These are phyloP conservation scores for Mormyrus hasselquistii DNA, from an alignment of 2,797 vertebrate species.

Conservation along the genomic window DNA sequence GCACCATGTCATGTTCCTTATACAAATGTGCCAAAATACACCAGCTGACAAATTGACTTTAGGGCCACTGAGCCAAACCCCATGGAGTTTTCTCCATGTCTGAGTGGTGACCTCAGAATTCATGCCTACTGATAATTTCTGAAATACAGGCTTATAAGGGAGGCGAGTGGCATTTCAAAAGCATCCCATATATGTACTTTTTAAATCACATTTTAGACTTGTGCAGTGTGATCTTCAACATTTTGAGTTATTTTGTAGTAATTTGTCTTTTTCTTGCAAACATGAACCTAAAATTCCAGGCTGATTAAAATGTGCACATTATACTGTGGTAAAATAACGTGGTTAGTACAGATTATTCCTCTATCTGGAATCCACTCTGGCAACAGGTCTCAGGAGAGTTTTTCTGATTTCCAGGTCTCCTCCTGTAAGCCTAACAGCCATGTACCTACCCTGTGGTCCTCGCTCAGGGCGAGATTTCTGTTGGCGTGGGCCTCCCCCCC, in stretches of 20 bases:
- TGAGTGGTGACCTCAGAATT: background rate
- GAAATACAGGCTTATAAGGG: background rate
- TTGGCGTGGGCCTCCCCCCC: constrained; percentile 33
- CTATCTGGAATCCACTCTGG: background rate
- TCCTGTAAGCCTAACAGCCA: background rate
- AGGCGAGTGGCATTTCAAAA: background rate
- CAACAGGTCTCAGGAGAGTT: background rate
- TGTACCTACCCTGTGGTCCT: constrained; percentile 66
- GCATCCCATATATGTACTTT: background rate
- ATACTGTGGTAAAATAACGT: background rate
- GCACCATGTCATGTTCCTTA: background rate
- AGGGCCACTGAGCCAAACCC: background rate
- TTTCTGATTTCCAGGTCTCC: background rate
- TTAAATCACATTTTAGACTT: background rate
- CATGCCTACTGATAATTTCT: background rate
- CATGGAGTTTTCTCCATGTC: background rate
- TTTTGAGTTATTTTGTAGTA: background rate
- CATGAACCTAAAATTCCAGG: background rate
- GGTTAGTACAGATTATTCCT: background rate
- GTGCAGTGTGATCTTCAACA: background rate
- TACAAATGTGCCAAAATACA: background rate
- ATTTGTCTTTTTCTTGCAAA: background rate
- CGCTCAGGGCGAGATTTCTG: constrained; percentile 46
- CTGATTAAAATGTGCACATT: background rate
- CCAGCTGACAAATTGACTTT: background rate